phyloP scores from a whole-genome alignment of 2,888 invertebrate genomes.

The Malthinus flaveolus region DNA sequence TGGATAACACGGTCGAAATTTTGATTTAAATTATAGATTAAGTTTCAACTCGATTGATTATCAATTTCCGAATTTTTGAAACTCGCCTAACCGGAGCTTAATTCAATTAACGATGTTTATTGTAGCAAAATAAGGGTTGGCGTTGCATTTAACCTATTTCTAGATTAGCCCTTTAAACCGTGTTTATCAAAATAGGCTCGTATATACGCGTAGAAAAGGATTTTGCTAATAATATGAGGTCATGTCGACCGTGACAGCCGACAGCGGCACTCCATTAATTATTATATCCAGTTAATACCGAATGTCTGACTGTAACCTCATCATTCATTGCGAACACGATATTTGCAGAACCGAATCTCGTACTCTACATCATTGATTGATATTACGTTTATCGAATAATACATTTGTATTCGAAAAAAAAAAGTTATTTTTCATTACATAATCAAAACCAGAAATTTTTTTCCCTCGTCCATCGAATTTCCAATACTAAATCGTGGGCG shows the following conservation, averaged over 20 bases:
- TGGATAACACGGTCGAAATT: constrained; percentile 38
- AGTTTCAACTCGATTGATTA: constrained; percentile 24
- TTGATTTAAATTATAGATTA: constrained; percentile 17
- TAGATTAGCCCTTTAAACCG: not conserved
- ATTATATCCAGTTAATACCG: constrained; percentile 40
- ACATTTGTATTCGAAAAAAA: constrained; percentile 15
- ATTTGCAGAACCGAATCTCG: constrained; percentile 28
- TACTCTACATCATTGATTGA: constrained; percentile 32
- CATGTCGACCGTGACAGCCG: constrained; percentile 40
- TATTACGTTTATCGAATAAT: constrained; percentile 28
- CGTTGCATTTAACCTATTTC: not conserved
- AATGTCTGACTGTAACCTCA: constrained; percentile 34
- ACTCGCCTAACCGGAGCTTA: constrained; percentile 20
- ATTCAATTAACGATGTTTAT: constrained; percentile 22
- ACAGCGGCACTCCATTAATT: constrained; percentile 43
- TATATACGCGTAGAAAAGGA: constrained; percentile 28
- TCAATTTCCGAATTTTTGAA: constrained; percentile 21
- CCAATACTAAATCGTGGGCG: constrained; percentile 9
- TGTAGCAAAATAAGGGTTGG: constrained; percentile 25
- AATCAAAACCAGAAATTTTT: too few relatives aligned
- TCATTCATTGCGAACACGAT: constrained; percentile 38
- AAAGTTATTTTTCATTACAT: constrained; percentile 6
- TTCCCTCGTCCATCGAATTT: too few relatives aligned
- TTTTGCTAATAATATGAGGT: constrained; percentile 34
- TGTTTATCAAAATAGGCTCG: constrained; percentile 20